phyloP scores from a whole-genome alignment of 1,140 invertebrate species.

The Pogonognathellus flavescens region DNA sequence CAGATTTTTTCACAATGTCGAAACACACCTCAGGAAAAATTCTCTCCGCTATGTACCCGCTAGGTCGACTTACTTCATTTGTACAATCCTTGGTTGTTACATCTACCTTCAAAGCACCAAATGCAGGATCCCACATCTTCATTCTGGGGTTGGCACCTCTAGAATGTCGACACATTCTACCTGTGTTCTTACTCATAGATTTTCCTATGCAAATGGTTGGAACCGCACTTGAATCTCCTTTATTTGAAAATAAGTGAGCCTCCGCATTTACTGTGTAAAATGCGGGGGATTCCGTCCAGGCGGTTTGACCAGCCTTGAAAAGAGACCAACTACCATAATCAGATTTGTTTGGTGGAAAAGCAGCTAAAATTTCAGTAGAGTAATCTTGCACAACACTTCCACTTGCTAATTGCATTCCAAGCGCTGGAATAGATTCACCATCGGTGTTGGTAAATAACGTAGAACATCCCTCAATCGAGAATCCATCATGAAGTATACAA shows the following conservation, averaged over 20 bases:
- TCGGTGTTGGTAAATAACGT: background rate
- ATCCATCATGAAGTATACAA: slow-evolving; percentile 57
- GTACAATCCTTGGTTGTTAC: too few relatives aligned
- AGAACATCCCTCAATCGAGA: slow-evolving; percentile 42
- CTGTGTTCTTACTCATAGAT: slow-evolving; percentile 1
- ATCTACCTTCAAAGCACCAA: background rate
- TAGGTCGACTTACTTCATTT: too few relatives aligned
- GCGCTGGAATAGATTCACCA: background rate
- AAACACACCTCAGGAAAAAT: too few relatives aligned
- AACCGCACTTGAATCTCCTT: background rate
- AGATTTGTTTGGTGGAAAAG: background rate
- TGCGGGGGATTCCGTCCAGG: too few relatives aligned
- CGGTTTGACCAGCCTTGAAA: background rate
- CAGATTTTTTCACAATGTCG: too few relatives aligned
- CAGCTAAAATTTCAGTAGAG: background rate
- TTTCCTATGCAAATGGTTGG: background rate
- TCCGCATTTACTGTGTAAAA: background rate
- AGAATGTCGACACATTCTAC: background rate
- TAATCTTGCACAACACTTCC: background rate
- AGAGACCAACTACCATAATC: background rate
- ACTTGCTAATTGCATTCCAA: background rate
- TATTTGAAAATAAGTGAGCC: background rate
- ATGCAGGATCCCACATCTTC: background rate
- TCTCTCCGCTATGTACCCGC: too few relatives aligned
- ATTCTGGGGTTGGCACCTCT: too few relatives aligned